Conservation (phyloP, 1,140 invertebrate genomes). For the Drosophila tristis region DNA sequence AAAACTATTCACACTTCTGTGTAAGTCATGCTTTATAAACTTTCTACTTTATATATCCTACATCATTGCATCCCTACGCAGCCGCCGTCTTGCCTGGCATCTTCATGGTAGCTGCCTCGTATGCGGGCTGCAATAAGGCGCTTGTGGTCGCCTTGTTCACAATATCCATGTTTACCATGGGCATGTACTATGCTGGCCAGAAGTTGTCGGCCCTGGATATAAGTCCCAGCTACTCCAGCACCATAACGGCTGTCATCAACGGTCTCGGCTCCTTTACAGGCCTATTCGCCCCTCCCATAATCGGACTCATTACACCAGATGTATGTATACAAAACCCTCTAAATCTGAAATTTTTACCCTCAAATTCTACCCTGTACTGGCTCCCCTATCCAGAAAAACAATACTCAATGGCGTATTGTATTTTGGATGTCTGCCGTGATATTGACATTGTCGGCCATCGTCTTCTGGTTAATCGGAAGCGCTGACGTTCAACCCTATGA, state of each 20-base stretch:
- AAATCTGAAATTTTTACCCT: background rate
- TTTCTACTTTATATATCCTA: background rate
- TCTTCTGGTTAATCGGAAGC: conserved; percentile 32
- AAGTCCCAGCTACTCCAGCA: conserved; percentile 91
- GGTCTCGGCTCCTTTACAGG: conserved; percentile 91
- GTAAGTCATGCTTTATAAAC: conserved; percentile 19
- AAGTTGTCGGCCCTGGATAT: conserved; percentile 91
- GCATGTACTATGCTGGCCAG: conserved; percentile 88
- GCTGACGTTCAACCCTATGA: conserved; percentile 42
- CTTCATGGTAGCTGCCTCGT: conserved; percentile 54
- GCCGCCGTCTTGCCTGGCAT: conserved; percentile 49
- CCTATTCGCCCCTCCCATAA: conserved; percentile 87
- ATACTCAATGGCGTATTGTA: conserved; percentile 31
- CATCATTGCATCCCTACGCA: background rate
- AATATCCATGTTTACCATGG: conserved; percentile 85
- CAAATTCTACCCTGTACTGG: background rate
- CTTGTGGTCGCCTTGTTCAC: conserved; percentile 45
- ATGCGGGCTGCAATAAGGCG: conserved; percentile 38
- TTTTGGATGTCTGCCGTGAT: conserved; percentile 27
- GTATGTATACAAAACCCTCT: background rate
- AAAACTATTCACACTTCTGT: conserved; percentile 39
- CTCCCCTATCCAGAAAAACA: background rate
- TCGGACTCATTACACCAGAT: conserved; percentile 33
- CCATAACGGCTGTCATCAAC: conserved; percentile 92
- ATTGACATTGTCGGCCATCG: conserved; percentile 3